These are phyloP conservation scores for Ectropis grisescens DNA, from an alignment of 1,140 invertebrate genomes.

Conservation along the genomic window DNA sequence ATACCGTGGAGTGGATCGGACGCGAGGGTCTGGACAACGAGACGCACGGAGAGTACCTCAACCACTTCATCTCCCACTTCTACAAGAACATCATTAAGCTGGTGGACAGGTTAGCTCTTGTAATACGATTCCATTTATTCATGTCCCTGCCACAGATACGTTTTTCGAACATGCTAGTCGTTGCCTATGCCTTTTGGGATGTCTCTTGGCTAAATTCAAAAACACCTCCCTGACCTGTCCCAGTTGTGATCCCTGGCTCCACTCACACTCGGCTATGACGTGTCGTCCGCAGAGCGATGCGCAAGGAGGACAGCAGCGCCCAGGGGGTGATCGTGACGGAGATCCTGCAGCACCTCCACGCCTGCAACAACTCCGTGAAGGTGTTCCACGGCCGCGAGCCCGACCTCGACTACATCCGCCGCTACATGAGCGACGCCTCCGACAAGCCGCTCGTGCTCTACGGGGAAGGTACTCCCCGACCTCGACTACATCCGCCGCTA, in stretches of 20 bases:
- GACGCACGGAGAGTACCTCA: constrained; percentile 94
- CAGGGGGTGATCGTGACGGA: constrained; percentile 96
- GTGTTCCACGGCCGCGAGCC: constrained; percentile 96
- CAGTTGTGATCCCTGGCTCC: too few relatives aligned
- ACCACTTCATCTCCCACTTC: constrained; percentile 96
- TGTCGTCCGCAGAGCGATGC: constrained; percentile 92
- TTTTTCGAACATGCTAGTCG: too few relatives aligned
- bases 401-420: constrained; percentile 83
- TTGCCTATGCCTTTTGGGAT: too few relatives aligned
- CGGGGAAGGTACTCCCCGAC: constrained; percentile 87
- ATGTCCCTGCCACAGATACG: too few relatives aligned
- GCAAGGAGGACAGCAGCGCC: constrained; percentile 94
- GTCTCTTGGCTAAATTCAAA: too few relatives aligned
- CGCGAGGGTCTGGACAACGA: constrained; percentile 93
- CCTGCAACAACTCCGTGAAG: constrained; percentile 96
- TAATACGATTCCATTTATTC: too few relatives aligned
- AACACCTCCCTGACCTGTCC: too few relatives aligned
- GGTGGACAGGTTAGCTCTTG: constrained; percentile 76
- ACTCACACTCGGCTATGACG: too few relatives aligned
- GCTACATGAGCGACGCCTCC: constrained; percentile 88
- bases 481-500: too few relatives aligned
- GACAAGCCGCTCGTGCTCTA: constrained; percentile 94
- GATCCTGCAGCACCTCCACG: constrained; percentile 96
- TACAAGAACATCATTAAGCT: constrained; percentile 94
- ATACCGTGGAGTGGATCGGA: constrained; percentile 97